Conservation (phyloP, 2,888 invertebrate species). For the Drosophila merina region DNA sequence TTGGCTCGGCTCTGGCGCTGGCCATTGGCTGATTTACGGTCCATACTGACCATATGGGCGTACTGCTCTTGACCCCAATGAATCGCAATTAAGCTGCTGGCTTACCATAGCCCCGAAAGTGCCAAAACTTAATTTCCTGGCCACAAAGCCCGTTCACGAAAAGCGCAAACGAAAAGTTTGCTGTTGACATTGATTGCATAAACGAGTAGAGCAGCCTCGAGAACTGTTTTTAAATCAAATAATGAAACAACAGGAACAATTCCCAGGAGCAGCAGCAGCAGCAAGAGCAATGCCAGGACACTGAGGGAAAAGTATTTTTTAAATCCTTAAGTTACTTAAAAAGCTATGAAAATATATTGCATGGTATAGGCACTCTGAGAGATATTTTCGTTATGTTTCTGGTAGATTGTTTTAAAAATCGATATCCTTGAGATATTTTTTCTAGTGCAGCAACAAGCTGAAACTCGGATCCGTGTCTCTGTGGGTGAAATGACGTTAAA, state of each 20-base stretch:
- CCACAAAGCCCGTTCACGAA: constrained; percentile 1
- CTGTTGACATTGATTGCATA: constrained; percentile 56
- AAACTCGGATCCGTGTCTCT: constrained; percentile 21
- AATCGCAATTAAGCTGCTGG: constrained; percentile 15
- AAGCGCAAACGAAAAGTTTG: constrained; percentile 9
- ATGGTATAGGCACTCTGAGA: too few species aligned
- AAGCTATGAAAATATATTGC: too few species aligned
- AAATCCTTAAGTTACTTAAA: too few species aligned
- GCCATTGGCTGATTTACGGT: constrained; percentile 77
- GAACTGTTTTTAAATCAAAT: constrained; percentile 59
- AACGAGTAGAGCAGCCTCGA: constrained; percentile 53
- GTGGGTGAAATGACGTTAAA: constrained; percentile 68
- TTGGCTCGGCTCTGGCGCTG: constrained; percentile 75
- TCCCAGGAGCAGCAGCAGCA: constrained; percentile 3
- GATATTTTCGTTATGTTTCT: not conserved
- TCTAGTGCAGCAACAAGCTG: constrained; percentile 4
- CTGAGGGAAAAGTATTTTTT: not conserved
- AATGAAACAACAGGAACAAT: constrained; percentile 44
- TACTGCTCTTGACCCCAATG: constrained; percentile 79
- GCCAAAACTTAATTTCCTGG: constrained; percentile 66
- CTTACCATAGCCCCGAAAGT: constrained; percentile 2
- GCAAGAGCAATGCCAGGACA: constrained; percentile 1
- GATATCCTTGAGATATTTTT: not conserved
- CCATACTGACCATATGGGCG: constrained; percentile 15
- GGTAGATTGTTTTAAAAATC: not conserved